Conservation (phyloP, 2,888 invertebrate genomes). For the Archaeoteleia sp. region DNA sequence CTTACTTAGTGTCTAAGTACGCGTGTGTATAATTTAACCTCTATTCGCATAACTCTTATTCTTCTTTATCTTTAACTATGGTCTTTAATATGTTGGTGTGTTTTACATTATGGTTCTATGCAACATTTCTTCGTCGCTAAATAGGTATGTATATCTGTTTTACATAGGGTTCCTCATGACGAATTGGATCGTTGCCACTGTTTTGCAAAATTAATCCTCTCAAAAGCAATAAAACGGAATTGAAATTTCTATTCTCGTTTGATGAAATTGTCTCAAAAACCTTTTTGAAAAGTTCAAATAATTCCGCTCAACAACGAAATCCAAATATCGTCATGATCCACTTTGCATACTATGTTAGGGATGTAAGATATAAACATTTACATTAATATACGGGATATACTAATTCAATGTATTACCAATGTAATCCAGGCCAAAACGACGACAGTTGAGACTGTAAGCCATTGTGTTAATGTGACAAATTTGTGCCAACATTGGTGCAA, state of each 20-base stretch:
- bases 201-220: conserved; percentile 52
- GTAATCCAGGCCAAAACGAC: conserved; percentile 12
- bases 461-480: not conserved
- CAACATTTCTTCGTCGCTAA: conserved; percentile 53
- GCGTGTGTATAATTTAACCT: conserved; percentile 62
- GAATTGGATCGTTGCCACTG: conserved; percentile 3
- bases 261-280: no score
- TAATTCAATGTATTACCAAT: conserved; percentile 1
- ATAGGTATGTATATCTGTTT: conserved; percentile 53
- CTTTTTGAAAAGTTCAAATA: no score
- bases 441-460: conserved; percentile 7
- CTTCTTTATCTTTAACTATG: conserved; percentile 63
- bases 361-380: conserved; percentile 36
- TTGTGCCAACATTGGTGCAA: conserved; percentile 9
- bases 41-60: conserved; percentile 67
- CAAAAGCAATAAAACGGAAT: conserved; percentile 65
- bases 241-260: no score
- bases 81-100: conserved; percentile 67
- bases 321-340: conserved; percentile 31
- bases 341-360: conserved; percentile 40
- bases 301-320: conserved; percentile 14
- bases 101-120: conserved; percentile 64
- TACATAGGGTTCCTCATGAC: conserved; percentile 25
- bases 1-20: conserved; percentile 51
- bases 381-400: conserved; percentile 10